Evolutionary conservation across 2,113 vertebrate species (phyloP).

Genomic region (Gobiocypris rarus): DNA sequence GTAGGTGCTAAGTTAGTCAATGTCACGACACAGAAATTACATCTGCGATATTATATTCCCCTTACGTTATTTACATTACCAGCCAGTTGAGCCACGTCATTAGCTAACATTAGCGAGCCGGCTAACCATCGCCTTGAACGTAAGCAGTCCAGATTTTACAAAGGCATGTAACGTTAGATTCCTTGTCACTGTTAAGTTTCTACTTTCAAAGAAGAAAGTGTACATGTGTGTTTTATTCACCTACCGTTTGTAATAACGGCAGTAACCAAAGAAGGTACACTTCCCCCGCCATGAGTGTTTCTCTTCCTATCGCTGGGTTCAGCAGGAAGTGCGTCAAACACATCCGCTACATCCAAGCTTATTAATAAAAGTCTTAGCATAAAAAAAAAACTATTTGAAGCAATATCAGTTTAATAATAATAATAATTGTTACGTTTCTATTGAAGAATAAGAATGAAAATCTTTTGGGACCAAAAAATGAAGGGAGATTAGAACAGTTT

Average conservation of each 20-base stretch:
- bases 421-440: too few species aligned
- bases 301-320: background rate
- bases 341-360: background rate
- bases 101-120: slow-evolving; percentile 22
- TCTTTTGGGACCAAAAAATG: background rate
- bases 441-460: too few species aligned
- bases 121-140: background rate
- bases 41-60: background rate
- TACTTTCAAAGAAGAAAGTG: background rate
- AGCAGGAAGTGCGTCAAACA: slow-evolving; percentile 26
- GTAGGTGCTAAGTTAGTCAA: background rate
- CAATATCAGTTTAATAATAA: background rate
- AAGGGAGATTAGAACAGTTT: background rate
- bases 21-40: background rate
- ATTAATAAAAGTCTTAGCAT: background rate
- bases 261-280: slow-evolving; percentile 75
- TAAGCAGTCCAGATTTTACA: background rate
- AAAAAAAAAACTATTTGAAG: background rate
- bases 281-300: slow-evolving; percentile 77
- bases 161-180: background rate
- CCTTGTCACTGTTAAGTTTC: background rate
- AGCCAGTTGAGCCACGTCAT: slow-evolving; percentile 29
- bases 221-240: background rate
- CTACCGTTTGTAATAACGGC: slow-evolving; percentile 84
- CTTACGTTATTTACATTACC: background rate